A percentile compares a stretch with the other conserved stretches of the same genome.
These are phyloP conservation scores for Podilymbus podiceps DNA, from an alignment of 2,113 vertebrate genomes.

Conservation along the genomic window DNA sequence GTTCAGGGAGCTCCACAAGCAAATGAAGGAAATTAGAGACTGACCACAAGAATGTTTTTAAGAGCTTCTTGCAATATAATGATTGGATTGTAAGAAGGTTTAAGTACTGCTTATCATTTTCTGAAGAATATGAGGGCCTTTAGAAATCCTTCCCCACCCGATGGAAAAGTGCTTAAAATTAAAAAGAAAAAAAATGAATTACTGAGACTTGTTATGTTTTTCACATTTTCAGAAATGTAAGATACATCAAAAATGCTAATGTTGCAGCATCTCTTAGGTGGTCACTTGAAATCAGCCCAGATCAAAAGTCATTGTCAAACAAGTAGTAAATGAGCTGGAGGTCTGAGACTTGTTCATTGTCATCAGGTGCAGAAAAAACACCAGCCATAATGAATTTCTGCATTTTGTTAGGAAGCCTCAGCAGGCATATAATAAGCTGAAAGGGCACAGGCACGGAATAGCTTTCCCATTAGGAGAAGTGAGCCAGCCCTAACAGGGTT, in stretches of 20 bases:
- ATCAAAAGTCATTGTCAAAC: neutral
- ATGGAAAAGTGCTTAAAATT: neutral
- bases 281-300: neutral
- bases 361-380: neutral
- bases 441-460: neutral
- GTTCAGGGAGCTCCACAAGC: neutral
- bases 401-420: neutral
- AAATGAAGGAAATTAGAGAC: neutral
- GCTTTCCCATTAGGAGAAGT: neutral
- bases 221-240: neutral
- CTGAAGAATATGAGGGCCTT: neutral
- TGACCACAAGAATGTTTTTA: conserved; percentile 2
- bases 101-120: neutral
- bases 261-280: neutral
- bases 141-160: neutral
- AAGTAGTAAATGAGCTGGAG: neutral
- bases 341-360: neutral
- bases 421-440: neutral
- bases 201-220: neutral
- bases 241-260: neutral
- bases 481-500: neutral
- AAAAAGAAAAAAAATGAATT: neutral
- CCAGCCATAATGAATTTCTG: neutral
- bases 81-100: neutral
- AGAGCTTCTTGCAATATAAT: neutral